phyloP scores from a whole-genome alignment of 2,888 invertebrate genomes.

The Ceraclea dissimilis region DNA sequence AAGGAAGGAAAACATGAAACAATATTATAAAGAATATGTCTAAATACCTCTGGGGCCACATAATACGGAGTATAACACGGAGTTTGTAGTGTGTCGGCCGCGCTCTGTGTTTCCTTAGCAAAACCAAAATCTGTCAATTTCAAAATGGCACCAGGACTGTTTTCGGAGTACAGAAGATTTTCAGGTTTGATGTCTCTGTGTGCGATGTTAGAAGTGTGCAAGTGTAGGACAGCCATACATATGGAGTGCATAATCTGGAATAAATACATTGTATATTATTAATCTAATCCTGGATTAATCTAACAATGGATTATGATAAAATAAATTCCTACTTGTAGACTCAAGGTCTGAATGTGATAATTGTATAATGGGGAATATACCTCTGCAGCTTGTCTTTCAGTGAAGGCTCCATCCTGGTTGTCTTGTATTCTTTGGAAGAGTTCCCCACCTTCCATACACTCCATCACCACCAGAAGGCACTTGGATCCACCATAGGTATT shows the following conservation, averaged over 20 bases:
- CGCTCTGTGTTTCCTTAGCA: constrained; percentile 83
- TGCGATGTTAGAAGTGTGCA: constrained; percentile 92
- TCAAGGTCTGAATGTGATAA: no score
- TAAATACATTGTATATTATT: not conserved
- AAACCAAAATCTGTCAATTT: constrained; percentile 99
- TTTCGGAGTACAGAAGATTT: constrained; percentile 84
- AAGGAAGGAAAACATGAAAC: no score
- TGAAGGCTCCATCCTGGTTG: constrained; percentile 89
- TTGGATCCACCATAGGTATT: constrained; percentile 88
- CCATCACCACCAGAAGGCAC: constrained; percentile 97
- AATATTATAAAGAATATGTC: not conserved
- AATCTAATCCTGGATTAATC: no score
- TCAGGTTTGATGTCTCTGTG: constrained; percentile 98
- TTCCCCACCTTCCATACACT: constrained; percentile 99
- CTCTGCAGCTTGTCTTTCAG: constrained; percentile 67
- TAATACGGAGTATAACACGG: constrained; percentile 99
- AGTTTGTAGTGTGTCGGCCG: constrained; percentile 86
- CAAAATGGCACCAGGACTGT: constrained; percentile 67
- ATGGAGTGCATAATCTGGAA: constrained; percentile 90
- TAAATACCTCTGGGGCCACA: constrained; percentile 58
- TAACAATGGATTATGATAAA: no score
- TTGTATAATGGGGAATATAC: constrained; percentile 41
- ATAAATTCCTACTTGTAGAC: no score
- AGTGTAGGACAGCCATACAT: constrained; percentile 86
- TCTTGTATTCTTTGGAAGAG: constrained; percentile 96